Conservation (phyloP, 2,113 vertebrate genomes). For the Haemorhous mexicanus region DNA sequence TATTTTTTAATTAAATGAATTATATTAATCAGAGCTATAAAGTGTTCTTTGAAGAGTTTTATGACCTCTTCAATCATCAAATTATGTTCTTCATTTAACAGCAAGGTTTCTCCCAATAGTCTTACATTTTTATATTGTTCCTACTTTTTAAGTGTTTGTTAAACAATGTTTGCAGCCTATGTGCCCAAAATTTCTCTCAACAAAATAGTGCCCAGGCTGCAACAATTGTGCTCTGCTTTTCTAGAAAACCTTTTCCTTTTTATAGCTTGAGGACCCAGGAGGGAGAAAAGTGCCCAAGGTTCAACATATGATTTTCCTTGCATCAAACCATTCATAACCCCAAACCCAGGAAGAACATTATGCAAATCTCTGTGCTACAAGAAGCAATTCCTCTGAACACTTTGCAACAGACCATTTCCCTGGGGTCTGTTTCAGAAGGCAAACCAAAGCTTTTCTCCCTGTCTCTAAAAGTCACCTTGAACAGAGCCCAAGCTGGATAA, state of each 20-base stretch:
- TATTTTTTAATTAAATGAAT: constrained; percentile 37
- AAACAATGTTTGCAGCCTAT: neutral
- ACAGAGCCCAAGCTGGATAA: neutral
- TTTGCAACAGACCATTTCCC: neutral
- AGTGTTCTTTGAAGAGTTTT: constrained; percentile 42
- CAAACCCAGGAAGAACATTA: neutral
- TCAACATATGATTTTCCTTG: neutral
- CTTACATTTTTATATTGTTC: neutral
- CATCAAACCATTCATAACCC: neutral
- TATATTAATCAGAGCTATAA: constrained; percentile 43
- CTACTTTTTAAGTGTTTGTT: neutral
- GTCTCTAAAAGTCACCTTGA: neutral
- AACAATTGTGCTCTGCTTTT: neutral
- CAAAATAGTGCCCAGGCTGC: neutral
- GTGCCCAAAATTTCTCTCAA: neutral
- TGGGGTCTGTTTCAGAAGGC: neutral
- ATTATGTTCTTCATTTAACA: constrained; percentile 55
- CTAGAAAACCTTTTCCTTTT: neutral
- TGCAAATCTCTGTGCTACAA: neutral
- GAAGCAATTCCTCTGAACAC: neutral
- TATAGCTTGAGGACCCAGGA: neutral
- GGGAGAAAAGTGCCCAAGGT: neutral
- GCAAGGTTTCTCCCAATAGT: constrained; percentile 19
- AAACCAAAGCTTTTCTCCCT: neutral
- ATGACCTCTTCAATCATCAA: constrained; percentile 52